Evolutionary conservation across 2,888 invertebrate species (phyloP).

Genomic region (Brachyptera putata): DNA sequence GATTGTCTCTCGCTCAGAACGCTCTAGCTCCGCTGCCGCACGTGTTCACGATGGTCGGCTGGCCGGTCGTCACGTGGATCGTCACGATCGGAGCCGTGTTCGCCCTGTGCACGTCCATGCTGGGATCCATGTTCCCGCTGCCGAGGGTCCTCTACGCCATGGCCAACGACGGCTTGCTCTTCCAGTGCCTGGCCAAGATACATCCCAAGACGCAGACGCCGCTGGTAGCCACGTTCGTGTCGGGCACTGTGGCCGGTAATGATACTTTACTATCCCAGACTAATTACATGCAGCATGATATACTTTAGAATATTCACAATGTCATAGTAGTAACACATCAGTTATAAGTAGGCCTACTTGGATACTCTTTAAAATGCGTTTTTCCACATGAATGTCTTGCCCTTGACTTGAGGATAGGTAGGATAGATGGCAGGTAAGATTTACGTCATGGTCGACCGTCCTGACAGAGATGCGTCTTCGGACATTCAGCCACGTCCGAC

Average conservation of each 20-base stretch:
- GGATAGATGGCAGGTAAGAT: no score
- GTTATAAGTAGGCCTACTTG: no score
- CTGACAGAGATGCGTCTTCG: no score
- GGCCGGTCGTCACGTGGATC: constrained; percentile 78
- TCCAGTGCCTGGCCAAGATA: constrained; percentile 43
- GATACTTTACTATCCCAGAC: no score
- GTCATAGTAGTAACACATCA: no score
- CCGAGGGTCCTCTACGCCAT: constrained; percentile 47
- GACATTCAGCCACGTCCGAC: no score
- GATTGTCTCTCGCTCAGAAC: constrained; percentile 51
- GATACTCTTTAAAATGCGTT: no score
- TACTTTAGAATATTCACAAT: no score
- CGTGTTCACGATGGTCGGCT: constrained; percentile 72
- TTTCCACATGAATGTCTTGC: no score
- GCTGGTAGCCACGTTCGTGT: constrained; percentile 40
- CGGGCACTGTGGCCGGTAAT: constrained; percentile 37
- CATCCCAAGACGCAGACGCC: constrained; percentile 46
- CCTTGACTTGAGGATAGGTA: no score
- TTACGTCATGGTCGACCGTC: no score
- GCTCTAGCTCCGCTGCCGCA: constrained; percentile 81
- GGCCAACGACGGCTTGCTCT: constrained; percentile 48
- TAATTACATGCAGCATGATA: no score
- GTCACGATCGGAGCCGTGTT: constrained; percentile 89
- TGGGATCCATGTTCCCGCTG: constrained; percentile 46
- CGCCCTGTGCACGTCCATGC: constrained; percentile 71